Conservation (phyloP, 2,797 vertebrate species). For the Novumbra hubbsi region DNA sequence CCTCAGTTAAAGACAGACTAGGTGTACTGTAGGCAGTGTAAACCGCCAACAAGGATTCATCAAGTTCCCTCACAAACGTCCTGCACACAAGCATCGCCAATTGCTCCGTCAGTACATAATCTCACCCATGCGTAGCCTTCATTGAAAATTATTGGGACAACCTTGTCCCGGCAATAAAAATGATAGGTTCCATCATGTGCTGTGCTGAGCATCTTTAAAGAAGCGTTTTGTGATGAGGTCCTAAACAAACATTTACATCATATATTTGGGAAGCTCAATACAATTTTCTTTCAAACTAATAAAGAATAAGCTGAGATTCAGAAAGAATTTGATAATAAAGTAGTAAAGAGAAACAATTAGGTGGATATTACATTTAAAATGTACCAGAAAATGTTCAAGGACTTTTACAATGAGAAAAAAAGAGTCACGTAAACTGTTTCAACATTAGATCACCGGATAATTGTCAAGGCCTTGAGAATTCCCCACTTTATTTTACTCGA, state of each 20-base stretch:
- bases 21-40: constrained; percentile 33
- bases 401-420: neutral
- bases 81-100: no score
- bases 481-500: neutral
- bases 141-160: no score
- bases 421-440: neutral
- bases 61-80: no score
- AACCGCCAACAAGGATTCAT: no score
- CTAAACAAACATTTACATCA: neutral
- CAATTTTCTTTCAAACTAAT: neutral
- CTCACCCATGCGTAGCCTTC: no score
- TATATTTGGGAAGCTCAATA: neutral
- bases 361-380: neutral
- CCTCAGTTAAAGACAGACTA: constrained; percentile 36
- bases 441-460: neutral
- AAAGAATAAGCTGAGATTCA: neutral
- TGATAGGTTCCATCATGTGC: no score
- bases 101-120: no score
- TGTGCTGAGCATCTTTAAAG: neutral
- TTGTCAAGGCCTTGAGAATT: neutral
- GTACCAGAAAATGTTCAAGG: neutral
- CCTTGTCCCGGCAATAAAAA: no score
- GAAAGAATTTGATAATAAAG: neutral
- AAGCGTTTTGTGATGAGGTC: neutral
- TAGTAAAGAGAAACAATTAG: neutral